Conservation (phyloP, 2,797 vertebrate species). For the Neosalanx taihuensis region DNA sequence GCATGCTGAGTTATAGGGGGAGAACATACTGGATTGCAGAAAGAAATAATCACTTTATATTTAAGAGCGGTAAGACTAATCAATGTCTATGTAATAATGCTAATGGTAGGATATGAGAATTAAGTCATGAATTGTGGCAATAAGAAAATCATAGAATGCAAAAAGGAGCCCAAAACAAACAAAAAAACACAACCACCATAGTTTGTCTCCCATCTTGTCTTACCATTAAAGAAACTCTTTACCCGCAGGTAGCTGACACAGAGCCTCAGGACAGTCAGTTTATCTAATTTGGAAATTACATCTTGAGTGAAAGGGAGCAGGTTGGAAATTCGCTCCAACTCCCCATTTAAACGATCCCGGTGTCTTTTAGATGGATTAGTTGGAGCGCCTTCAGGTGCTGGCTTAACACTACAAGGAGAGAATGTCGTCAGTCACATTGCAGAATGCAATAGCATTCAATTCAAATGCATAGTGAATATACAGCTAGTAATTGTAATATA, state of each 20-base stretch:
- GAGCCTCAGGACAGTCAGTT: slow-evolving; percentile 83
- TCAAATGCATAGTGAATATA: not conserved
- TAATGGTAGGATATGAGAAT: not conserved
- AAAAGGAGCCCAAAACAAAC: slow-evolving; percentile 9
- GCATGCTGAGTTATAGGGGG: not conserved
- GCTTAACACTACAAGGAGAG: slow-evolving; percentile 66
- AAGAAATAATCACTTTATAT: not conserved
- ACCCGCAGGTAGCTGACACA: slow-evolving; percentile 85
- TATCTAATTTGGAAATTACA: slow-evolving; percentile 83
- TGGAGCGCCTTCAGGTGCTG: slow-evolving; percentile 74
- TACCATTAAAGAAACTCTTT: slow-evolving; percentile 86
- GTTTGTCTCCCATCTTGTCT: slow-evolving; percentile 36
- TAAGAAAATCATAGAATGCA: slow-evolving; percentile 8
- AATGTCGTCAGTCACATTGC: not conserved
- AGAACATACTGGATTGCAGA: not conserved
- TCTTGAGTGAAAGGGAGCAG: slow-evolving; percentile 83
- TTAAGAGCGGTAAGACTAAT: not conserved
- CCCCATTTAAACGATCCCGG: slow-evolving; percentile 80
- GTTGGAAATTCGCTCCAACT: slow-evolving; percentile 80
- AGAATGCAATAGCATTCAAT: not conserved
- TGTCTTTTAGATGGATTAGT: slow-evolving; percentile 87
- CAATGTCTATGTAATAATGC: not conserved
- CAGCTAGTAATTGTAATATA: too few relatives aligned
- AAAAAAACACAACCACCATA: slow-evolving; percentile 10
- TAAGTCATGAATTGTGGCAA: not conserved